Evolutionary conservation across 2,888 invertebrate genomes (phyloP), one percentile per base, ranked within the genome.

Genomic region (Papilio protenor): DNA sequence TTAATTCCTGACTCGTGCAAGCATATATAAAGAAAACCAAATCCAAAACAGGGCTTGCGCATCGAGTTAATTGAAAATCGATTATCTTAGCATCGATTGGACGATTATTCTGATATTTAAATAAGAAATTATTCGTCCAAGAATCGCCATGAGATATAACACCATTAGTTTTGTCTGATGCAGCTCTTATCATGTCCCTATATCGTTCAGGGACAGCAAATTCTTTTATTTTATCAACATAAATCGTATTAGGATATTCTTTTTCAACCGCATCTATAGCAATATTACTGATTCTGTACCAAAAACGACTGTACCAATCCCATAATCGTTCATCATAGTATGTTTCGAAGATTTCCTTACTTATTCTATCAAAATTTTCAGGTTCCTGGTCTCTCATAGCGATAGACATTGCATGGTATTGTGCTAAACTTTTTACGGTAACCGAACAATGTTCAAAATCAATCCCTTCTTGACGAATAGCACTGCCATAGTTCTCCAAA

Each of bases 91-190:
- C 94, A 78, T 94, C 92, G 8, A 88, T 80, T 0, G 94, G 92
- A 1, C 55, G 66, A 0, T 82, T 81, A 14, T 86, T 78, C 0
- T 84, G 81, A 75, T 94, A 90, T 82, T 95, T 95, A 12, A 95
- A 95, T 0, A 97, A 86, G 82, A 97, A 97, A 86, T 97, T 97
- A n/a, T 96, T 96, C 0, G 96, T 95, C 97, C 97, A 97, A 59
- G 96, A 95, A 85, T 97, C 97, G 0, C 97, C 97, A 79, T 97
- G 97, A 0, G 95, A 96, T 47, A 97, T 95, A 0, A 96, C 96
- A 0, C 95, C 94, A n/a, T 94, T 89, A 33, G 90, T 90, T 23
- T 85, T 84, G 1, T 90, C 88, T 0, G 86, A 82, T 0, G 91
- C 92, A 0, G 95, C 93, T 16, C 89, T 87, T 1, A 93, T 88